Base-by-base conservation (phyloP, 23 tunicate genomes). In the Phallusia fumigata region DNA sequence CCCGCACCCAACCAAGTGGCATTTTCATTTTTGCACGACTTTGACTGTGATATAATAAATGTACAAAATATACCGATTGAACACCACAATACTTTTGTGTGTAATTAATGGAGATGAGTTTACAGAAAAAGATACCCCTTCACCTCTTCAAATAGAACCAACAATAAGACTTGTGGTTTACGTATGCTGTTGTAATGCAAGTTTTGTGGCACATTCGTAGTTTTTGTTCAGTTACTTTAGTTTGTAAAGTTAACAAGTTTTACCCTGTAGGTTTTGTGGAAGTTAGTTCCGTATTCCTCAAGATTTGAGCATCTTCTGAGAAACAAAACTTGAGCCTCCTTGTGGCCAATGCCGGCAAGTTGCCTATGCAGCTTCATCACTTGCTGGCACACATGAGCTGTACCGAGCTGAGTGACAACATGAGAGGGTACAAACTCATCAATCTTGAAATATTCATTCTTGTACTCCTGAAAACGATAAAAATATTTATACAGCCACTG, bases 281-380 rank as follows among this genome's bases (percentile, higher is more conserved):
- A 82, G 76, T 87, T 52, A 81, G 76, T 52, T 35, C 91, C 91
- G 52, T 87, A 87, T 31, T 87, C 91, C 8, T 87, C 82, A 36
- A 87, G 64, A 3, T 76, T 73, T 65, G 76, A 85, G 30, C 82
- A 74, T 36, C 84, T 58, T 44, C 86, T 51, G n/a, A 87, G 64
- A 64, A 81, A 87, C 36, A 87, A 30, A 36, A 81, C 64, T 52
- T 40, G 65, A 11, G 91, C 86, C 36, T 87, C 86, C 19, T 34
- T 74, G 24, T 81, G 65, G 30, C 79, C 82, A 40, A 87, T 87
- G 31, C 91, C 91, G 0, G 91, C 91, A 74, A 87, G 76, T 45
- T 87, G 91, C 0, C 82, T 52, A 76, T 87, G 91, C 72, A 87
- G 30, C 10, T 80, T 28, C 2, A 65, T 35, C 31, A 82, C 58